These are phyloP conservation scores for Wasmannia auropunctata DNA, from an alignment of 1,140 invertebrate genomes.

Conservation along the genomic window DNA sequence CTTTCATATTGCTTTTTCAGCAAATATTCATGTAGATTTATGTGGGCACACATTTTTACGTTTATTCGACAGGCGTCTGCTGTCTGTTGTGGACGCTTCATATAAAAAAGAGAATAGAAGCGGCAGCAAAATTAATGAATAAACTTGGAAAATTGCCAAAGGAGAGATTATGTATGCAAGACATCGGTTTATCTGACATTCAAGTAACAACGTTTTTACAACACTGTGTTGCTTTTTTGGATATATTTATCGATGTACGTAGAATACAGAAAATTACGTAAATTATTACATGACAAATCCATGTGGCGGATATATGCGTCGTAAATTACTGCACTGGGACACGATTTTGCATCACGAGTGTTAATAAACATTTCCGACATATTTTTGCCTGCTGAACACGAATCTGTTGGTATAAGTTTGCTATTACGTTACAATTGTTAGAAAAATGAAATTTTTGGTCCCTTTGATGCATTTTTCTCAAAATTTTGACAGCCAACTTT, in stretches of 20 bases:
- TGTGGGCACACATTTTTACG: not conserved
- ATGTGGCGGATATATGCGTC: too few species aligned
- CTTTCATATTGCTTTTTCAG: not conserved
- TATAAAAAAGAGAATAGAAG: slow-evolving; percentile 91
- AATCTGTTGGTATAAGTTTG: too few species aligned
- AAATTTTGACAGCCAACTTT: too few species aligned
- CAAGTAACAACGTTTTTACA: slow-evolving; percentile 90
- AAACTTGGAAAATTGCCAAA: slow-evolving; percentile 95
- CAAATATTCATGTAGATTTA: not conserved
- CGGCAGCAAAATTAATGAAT: slow-evolving; percentile 92
- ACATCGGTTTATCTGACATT: slow-evolving; percentile 90
- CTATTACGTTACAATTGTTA: too few species aligned
- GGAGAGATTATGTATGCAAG: slow-evolving; percentile 91
- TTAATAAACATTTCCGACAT: too few species aligned
- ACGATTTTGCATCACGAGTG: too few species aligned
- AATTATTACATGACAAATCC: not conserved
- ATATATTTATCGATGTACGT: slow-evolving; percentile 89
- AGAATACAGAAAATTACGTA: not conserved
- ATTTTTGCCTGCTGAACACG: too few species aligned
- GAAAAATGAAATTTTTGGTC: too few species aligned
- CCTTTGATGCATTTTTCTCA: too few species aligned
- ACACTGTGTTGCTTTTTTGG: slow-evolving; percentile 89
- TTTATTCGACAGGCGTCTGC: slow-evolving; percentile 87
- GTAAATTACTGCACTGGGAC: too few species aligned
- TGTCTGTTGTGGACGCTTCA: slow-evolving; percentile 95